Base-by-base conservation (phyloP, 2,888 invertebrate genomes). In the Rhimphoctona megacephalus region DNA sequence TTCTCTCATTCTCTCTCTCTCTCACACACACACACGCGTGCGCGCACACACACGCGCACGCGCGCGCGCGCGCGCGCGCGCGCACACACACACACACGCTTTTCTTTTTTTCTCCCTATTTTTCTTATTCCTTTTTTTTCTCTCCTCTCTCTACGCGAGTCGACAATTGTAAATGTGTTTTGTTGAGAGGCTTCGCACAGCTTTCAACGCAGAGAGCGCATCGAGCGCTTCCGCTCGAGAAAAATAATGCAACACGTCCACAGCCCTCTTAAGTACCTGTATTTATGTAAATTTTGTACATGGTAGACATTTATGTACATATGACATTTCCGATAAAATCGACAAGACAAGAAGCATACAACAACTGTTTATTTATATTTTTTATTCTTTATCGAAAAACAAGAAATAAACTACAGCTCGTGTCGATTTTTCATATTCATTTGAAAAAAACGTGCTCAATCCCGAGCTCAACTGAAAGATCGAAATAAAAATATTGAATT, bases 171-270 rank as follows among this genome's bases (percentile, higher is more conserved):
- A 64, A 79, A 74, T 72, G 46, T 43, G 83, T 22, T 54, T 52
- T 78, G 46, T 67, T 22, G n/a, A n/a, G 67, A 78, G 67, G 82
- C 83, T 84, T 64, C 85, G 81, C 82, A 85, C 76, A 78, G 73
- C 79, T 73, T 67, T 49, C 69, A 79, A 54, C 72, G 36, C 54
- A 14, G 25, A 11, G 73, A 54, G 73, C 52, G 67, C 54, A 78
- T 66, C 66, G 83, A 69, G n/a, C n/a, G 79, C 79, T 85, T 88
- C 83, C 85, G 85, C 73, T 73, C 67, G 73, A 79, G 77, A 84
- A 64, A 74, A 79, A 81, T 49, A 79, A 79, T 69, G 69, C 39
- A 79, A 69, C 67, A 78, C 78, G 46, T 74, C 43, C 64, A 43
- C 57, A 70, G 81, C 54, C 54, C 72, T 72, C 73, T 72, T 69